Evolutionary conservation across 2,113 vertebrate species (phyloP).

Genomic region (Tenebrosternarchus preto): DNA sequence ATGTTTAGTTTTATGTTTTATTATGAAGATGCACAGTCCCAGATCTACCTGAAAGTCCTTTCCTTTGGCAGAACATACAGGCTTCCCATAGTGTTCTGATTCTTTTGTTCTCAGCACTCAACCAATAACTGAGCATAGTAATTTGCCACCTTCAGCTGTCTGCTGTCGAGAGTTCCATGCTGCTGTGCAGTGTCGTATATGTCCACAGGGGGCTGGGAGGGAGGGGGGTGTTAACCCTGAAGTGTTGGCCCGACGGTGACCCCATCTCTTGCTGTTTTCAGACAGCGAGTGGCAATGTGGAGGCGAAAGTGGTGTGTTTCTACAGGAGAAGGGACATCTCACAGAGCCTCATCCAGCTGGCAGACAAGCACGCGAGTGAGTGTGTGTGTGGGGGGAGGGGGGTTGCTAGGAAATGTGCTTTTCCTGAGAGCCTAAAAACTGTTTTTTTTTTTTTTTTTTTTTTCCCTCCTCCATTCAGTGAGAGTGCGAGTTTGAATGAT

Average conservation of each 20-base stretch:
- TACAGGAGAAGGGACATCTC: slow-evolving; percentile 97
- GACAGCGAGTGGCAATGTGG: slow-evolving; percentile 96
- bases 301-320: slow-evolving; percentile 98
- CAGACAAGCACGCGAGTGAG: slow-evolving; percentile 96
- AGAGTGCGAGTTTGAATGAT: slow-evolving; percentile 19
- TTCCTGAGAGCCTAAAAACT: slow-evolving; percentile 32
- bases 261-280: slow-evolving; percentile 69
- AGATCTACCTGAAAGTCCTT: background rate
- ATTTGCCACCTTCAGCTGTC: slow-evolving; percentile 9
- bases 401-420: background rate
- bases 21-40: background rate
- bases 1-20: background rate
- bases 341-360: slow-evolving; percentile 96
- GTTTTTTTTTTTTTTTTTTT: too few relatives aligned
- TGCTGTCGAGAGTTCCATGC: background rate
- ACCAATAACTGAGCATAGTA: background rate
- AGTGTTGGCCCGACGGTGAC: slow-evolving; percentile 12
- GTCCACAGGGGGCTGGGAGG: slow-evolving; percentile 21
- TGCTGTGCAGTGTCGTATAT: background rate
- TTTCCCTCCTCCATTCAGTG: slow-evolving; percentile 22
- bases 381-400: slow-evolving; percentile 36
- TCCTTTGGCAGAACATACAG: background rate
- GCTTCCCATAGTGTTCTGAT: background rate
- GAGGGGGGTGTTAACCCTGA: slow-evolving; percentile 12
- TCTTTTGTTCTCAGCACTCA: too few relatives aligned